Base-by-base conservation (phyloP, 2,113 vertebrate genomes). In the Dasypus novemcinctus region DNA sequence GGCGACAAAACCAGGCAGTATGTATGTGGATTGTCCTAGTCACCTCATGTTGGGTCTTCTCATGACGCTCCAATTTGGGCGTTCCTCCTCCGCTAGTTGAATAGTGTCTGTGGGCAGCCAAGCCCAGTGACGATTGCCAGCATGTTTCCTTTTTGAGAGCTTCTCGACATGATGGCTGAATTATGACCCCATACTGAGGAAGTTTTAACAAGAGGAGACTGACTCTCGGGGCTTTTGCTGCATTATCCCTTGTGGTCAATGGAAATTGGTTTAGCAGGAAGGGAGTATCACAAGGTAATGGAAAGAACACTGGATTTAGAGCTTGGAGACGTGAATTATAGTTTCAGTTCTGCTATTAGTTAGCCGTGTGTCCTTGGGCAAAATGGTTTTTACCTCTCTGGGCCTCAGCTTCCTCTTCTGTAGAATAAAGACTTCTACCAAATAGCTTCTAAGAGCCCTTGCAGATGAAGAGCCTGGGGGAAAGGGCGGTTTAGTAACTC, bases 351-450 rank as follows among this genome's bases (percentile, higher is more conserved):
- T 90, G 93, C 88, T 71, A 41, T 21, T 61, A 27, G 54, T 9
- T 57, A 33, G 91, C 66, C 94, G 71, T 92, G 87, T 84, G 90
- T 85, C 93, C 87, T 66, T 84, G 90, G 49, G 29, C 83, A 68
- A 79, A 68, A 84, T 17, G 21, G 15, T 31, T 94, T 91, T 64
- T 78, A 90, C 69, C 86, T 95, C 75, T 78, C 91, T 81, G 87
- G 52, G 76, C 87, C 90, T 93, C 68, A 80, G 93, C 74, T 93
- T 96, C 89, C 93, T 96, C 91, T 93, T 95, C 84, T 72, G 36
- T 49, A 83, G 36, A 87, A 95, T 83, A 87, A 91, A 93, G 41
- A 93, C 41, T 96, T 84, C 46, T 76, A 80, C 13, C 61, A 82
- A 94, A 79, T 69, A 3, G 93, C 72, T 71, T 95, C 36, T 79